Conservation (phyloP, 2,113 vertebrate species). For the Anhinga rufa region DNA sequence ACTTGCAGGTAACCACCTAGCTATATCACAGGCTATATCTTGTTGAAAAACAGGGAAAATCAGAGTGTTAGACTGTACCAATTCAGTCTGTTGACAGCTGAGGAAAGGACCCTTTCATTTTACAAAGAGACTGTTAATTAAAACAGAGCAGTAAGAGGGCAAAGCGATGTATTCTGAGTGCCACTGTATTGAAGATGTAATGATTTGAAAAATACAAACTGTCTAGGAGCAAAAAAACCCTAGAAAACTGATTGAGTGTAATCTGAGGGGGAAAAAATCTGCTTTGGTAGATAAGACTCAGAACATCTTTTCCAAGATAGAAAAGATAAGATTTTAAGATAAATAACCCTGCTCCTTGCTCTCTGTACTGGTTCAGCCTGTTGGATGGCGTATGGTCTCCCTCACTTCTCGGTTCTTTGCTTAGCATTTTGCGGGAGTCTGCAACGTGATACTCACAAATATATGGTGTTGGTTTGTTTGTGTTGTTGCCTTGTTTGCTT, state of each 20-base stretch:
- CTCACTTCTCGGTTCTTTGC: neutral
- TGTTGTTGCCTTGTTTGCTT: neutral
- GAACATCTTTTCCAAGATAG: neutral
- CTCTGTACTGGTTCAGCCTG: neutral
- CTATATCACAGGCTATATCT: neutral
- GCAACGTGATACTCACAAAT: neutral
- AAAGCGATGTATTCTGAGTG: neutral
- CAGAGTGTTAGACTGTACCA: neutral
- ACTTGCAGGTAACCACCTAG: neutral
- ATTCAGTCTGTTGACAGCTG: neutral
- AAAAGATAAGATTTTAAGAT: neutral
- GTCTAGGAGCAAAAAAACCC: neutral
- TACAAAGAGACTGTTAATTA: neutral
- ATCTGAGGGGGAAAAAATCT: neutral
- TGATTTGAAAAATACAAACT: neutral
- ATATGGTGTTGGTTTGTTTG: neutral
- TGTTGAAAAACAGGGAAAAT: neutral
- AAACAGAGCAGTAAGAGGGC: neutral
- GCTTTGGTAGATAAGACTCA: neutral
- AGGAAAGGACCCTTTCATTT: neutral
- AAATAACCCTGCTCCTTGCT: neutral
- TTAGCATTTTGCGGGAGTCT: neutral
- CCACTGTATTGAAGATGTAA: neutral
- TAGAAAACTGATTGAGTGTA: neutral
- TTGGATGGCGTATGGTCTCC: neutral